A percentile compares a stretch with the other conserved stretches of the same genome.
Conservation (phyloP, 2,113 vertebrate genomes). For the Pungitius pungitius region DNA sequence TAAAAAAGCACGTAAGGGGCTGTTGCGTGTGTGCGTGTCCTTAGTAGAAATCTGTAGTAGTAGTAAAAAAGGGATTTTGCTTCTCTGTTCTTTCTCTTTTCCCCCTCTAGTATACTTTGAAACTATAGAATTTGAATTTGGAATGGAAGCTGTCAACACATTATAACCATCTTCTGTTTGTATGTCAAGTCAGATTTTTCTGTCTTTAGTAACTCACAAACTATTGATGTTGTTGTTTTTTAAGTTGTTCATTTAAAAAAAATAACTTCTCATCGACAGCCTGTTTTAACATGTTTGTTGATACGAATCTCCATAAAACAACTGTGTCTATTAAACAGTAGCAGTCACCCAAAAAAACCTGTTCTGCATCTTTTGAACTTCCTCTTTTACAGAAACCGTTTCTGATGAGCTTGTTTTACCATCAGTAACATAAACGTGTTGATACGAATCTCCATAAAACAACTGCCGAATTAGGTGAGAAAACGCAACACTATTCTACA, state of each 20-base stretch:
- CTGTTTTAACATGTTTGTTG: not conserved
- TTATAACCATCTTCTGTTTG: not conserved
- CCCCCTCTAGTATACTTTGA: not conserved
- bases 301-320: not conserved
- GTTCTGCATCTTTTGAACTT: too few relatives aligned
- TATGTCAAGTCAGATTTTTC: not conserved
- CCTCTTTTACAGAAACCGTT: too few relatives aligned
- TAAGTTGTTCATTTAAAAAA: not conserved
- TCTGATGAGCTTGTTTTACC: too few relatives aligned
- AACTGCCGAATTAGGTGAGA: too few relatives aligned
- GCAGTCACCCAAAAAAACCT: too few relatives aligned
- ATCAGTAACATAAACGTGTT: too few relatives aligned
- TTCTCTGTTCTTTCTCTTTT: not conserved
- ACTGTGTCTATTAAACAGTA: too few relatives aligned
- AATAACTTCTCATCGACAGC: not conserved
- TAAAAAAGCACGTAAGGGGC: too few relatives aligned
- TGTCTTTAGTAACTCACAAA: not conserved
- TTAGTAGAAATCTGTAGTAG: too few relatives aligned
- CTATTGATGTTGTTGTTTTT: not conserved
- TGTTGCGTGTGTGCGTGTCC: too few relatives aligned
- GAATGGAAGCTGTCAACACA: not conserved
- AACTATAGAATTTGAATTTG: not conserved
- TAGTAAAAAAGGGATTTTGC: not conserved
- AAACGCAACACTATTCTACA: too few relatives aligned
- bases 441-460: too few relatives aligned